phyloP scores from a whole-genome alignment of 2,888 invertebrate species.

The Trichopoda pennipes region DNA sequence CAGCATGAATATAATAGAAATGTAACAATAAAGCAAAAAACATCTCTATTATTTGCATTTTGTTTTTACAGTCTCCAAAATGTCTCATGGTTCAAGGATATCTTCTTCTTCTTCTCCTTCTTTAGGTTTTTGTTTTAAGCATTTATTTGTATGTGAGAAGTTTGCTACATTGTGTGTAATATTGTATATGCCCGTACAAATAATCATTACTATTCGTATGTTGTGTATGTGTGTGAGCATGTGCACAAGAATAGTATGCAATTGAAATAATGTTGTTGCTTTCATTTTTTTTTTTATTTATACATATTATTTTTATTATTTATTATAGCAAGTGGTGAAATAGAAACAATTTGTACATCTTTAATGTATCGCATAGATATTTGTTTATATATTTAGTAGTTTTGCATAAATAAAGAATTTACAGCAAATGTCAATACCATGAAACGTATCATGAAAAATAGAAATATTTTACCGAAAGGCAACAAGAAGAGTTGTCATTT shows the following conservation, averaged over 20 bases:
- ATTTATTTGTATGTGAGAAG: not conserved
- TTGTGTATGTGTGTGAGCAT: too few species aligned
- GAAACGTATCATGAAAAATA: not conserved
- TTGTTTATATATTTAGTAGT: too few species aligned
- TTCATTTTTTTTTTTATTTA: not conserved
- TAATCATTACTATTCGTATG: not conserved
- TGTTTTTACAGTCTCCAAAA: constrained; percentile 71
- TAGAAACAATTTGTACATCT: not conserved
- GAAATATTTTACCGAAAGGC: too few species aligned
- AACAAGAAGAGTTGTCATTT: too few species aligned
- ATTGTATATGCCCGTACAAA: not conserved
- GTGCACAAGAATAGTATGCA: not conserved
- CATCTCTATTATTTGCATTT: constrained; percentile 41
- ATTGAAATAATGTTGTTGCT: not conserved
- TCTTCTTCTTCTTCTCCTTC: too few species aligned
- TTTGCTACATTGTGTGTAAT: not conserved
- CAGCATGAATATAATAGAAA: constrained; percentile 24
- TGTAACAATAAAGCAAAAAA: constrained; percentile 25
- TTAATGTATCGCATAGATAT: not conserved
- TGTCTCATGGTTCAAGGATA: constrained; percentile 73
- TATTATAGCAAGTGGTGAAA: not conserved
- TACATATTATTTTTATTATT: constrained; percentile 21
- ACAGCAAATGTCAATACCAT: constrained; percentile 1
- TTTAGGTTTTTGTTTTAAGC: constrained; percentile 8
- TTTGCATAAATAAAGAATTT: not conserved